Percentiles rank a stretch among this genome's conserved stretches.
Evolutionary conservation across 1,140 invertebrate species (phyloP).

Genomic region (Matsumurasca onukii): DNA sequence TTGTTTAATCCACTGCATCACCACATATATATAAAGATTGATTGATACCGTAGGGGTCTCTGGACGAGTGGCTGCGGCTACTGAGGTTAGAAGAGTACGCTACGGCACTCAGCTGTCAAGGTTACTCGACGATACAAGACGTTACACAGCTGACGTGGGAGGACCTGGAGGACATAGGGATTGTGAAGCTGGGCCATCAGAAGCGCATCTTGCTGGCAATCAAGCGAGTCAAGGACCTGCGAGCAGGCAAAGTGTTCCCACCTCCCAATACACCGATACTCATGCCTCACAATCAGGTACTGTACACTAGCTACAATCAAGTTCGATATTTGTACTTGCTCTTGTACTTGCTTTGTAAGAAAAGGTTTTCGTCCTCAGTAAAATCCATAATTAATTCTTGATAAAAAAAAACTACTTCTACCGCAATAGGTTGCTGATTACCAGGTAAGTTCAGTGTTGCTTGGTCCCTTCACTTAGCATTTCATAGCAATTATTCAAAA

Average conservation of each 20-base stretch:
- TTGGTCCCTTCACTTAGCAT: no score
- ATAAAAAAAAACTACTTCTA: no score
- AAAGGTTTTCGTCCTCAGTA: no score
- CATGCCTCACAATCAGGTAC: slow-evolving; percentile 30
- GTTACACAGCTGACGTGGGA: slow-evolving; percentile 96
- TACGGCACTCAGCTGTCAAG: slow-evolving; percentile 83
- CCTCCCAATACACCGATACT: slow-evolving; percentile 35
- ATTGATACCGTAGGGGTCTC: slow-evolving; percentile 66
- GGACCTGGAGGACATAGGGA: slow-evolving; percentile 98
- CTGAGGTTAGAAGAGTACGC: slow-evolving; percentile 91
- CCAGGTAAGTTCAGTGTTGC: no score
- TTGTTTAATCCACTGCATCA: no score
- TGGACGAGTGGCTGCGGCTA: slow-evolving; percentile 92
- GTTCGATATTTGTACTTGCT: no score
- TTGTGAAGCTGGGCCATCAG: slow-evolving; percentile 92
- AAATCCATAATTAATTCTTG: no score
- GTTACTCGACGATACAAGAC: slow-evolving; percentile 90
- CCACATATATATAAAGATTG: not conserved
- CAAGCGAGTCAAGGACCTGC: slow-evolving; percentile 93
- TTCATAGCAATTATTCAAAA: no score
- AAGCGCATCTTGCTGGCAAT: slow-evolving; percentile 98
- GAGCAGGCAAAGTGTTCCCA: slow-evolving; percentile 77
- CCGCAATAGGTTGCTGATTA: no score
- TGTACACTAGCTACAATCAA: no score
- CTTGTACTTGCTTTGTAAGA: no score